Evolutionary conservation across 2,113 vertebrate genomes (phyloP).

Genomic region (Pseudonaja textilis): DNA sequence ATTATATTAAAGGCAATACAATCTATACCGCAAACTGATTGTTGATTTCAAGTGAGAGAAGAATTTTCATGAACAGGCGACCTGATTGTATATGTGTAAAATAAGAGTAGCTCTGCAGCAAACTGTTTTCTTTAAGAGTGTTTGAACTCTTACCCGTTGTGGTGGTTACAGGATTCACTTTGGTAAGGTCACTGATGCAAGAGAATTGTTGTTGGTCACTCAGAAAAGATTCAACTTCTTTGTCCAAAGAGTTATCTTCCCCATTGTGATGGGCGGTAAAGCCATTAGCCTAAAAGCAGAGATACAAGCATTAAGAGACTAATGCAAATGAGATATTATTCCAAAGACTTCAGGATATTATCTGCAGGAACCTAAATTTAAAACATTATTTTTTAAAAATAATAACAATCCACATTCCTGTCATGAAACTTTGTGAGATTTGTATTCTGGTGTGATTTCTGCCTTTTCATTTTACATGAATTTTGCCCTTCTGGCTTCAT

Average conservation of each 20-base stretch:
- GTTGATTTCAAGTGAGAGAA: background rate
- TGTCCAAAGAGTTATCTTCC: constrained; percentile 71
- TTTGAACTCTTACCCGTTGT: constrained; percentile 77
- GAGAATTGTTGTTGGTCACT: constrained; percentile 79
- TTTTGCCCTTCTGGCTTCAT: background rate
- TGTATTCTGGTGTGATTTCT: background rate
- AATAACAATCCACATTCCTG: background rate
- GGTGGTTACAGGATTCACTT: constrained; percentile 92
- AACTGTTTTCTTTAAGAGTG: background rate
- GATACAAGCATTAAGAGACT: constrained; percentile 7
- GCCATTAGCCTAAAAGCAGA: constrained; percentile 68
- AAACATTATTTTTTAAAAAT: background rate
- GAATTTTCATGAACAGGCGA: background rate
- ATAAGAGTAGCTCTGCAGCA: background rate
- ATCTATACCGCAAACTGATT: background rate
- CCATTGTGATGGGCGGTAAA: constrained; percentile 40
- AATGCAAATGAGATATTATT: background rate
- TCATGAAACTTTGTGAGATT: background rate
- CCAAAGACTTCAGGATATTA: background rate
- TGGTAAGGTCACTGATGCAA: constrained; percentile 90
- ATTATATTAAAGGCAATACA: background rate
- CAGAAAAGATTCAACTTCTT: constrained; percentile 82
- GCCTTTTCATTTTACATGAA: background rate
- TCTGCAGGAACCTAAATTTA: background rate
- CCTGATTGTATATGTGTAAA: background rate